Evolutionary conservation across 2,888 invertebrate species (phyloP).

Genomic region (Dryococelus australis): DNA sequence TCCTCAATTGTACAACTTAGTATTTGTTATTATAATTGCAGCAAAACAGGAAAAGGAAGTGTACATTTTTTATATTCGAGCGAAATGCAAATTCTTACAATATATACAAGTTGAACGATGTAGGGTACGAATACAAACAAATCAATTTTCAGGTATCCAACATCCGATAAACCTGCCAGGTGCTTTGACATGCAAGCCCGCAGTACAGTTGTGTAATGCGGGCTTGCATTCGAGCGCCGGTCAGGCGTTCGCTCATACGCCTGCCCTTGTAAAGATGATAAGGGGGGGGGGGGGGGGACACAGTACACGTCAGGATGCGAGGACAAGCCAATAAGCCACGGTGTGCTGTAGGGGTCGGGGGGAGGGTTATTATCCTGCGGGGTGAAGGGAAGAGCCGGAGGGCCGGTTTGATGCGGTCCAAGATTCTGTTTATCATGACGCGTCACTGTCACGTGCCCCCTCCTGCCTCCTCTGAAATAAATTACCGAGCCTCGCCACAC

Average conservation of each 20-base stretch:
- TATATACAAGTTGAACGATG: too few relatives aligned
- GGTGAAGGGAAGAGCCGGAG: neutral
- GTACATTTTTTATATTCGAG: too few relatives aligned
- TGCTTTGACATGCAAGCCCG: neutral
- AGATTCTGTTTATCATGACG: constrained; percentile 1
- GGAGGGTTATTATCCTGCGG: neutral
- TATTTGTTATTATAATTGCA: too few relatives aligned
- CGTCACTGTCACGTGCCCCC: neutral
- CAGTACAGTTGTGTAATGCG: neutral
- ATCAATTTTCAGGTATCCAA: too few relatives aligned
- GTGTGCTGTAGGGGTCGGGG: neutral
- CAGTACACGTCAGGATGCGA: neutral
- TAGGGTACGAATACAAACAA: too few relatives aligned
- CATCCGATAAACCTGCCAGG: too few relatives aligned
- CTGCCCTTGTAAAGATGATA: too few relatives aligned
- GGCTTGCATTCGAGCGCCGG: neutral
- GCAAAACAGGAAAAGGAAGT: too few relatives aligned
- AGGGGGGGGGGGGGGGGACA: too few relatives aligned
- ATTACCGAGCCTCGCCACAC: neutral
- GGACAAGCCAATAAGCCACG: neutral
- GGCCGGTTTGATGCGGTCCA: neutral
- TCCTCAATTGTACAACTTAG: too few relatives aligned
- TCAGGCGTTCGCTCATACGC: neutral
- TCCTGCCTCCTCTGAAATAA: neutral
- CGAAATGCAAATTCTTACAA: too few relatives aligned